phyloP scores from a whole-genome alignment of 2,797 vertebrate genomes.

The Heterohyrax brucei region DNA sequence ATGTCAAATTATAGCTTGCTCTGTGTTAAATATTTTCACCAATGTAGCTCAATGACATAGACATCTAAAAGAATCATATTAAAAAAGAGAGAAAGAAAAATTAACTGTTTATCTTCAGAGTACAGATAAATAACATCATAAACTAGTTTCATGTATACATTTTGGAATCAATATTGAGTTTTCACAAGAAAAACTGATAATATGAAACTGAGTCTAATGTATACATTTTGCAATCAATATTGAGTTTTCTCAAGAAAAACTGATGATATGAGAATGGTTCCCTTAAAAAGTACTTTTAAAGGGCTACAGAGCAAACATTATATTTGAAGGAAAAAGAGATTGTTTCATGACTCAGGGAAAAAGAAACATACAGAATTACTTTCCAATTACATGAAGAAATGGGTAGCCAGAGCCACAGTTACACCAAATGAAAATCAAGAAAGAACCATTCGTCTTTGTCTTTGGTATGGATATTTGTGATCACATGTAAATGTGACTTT shows the following conservation, averaged over 20 bases:
- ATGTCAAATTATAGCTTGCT: constrained; percentile 63
- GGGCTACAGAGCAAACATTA: not conserved
- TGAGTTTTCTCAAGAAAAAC: not conserved
- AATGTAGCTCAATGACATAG: not conserved
- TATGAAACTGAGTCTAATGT: too few relatives aligned
- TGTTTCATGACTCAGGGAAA: not conserved
- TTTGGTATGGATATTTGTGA: not conserved
- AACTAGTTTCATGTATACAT: not conserved
- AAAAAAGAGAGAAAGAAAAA: not conserved
- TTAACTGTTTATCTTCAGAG: constrained; percentile 15
- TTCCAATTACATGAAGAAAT: not conserved
- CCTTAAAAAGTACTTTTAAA: constrained; percentile 28
- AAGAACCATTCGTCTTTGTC: not conserved
- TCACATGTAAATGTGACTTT: constrained; percentile 7
- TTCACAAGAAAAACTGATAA: not conserved
- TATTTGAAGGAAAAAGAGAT: constrained; percentile 51
- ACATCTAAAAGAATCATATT: not conserved
- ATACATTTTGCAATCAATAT: not conserved
- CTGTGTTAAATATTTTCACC: constrained; percentile 18
- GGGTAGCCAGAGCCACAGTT: not conserved
- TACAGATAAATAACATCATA: not conserved
- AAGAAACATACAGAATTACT: constrained; percentile 27
- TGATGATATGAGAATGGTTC: not conserved
- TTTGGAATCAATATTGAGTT: constrained; percentile 17
- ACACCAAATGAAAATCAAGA: not conserved